Evolutionary conservation across 2,888 invertebrate genomes (phyloP), one percentile per base, ranked within the genome.

Genomic region (Coelopa pilipes): DNA sequence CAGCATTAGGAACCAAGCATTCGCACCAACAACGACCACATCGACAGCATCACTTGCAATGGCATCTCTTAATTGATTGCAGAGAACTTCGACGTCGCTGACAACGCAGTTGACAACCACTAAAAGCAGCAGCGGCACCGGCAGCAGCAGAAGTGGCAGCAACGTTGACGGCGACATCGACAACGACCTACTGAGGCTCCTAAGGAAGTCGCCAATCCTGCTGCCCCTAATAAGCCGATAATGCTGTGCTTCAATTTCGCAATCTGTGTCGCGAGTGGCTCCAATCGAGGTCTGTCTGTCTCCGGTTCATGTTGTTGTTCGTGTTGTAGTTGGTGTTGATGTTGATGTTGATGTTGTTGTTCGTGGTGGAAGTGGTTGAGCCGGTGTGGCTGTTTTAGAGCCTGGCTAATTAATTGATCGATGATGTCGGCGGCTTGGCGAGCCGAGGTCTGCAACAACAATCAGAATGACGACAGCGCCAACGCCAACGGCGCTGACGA

Each of bases 1-100:
- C 19, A 57, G 45, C 69, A 17, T 21, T 19, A 71, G 17, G n/a
- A n/a, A n/a, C n/a, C n/a, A n/a, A n/a, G n/a, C n/a, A n/a, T n/a
- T n/a, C n/a, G n/a, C n/a, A n/a, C n/a, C 63, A 63, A 17, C 69
- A 69, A 59, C 69, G 47, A 10, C 46, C 57, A 59, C 59, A 60
- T 10, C 21, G 21, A 67, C 21, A 57, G 1, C 21, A 69, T 57
- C 46, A 57, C 69, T 46, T 46, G 57, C 69, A 70, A 62, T 70
- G 62, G 70, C 34, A 70, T 70, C 50, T 63, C 17, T 70, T 70
- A 70, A 70, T 70, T 70, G 70, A 70, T 70, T 70, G 70, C 19
- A 24, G 62, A 5, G 62, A 19, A 21, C 55, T 21, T 34, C 34
- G 49, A 17, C n/a, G 34, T 53, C 19, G 47, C 13, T 70, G 70